phyloP scores from a whole-genome alignment of 2,888 invertebrate species.

The Caenorhabditis doughertyi region DNA sequence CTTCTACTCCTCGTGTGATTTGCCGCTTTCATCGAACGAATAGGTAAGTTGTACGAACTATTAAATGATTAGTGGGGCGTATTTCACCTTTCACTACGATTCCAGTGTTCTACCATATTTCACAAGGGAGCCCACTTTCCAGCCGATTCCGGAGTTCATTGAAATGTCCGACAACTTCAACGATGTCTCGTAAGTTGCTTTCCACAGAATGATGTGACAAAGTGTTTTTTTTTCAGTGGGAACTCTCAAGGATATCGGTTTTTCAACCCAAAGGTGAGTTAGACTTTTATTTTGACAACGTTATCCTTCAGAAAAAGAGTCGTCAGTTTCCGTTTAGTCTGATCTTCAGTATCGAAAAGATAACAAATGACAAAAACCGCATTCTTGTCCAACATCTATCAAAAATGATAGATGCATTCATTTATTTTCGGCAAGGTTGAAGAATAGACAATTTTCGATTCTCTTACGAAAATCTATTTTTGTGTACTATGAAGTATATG shows the following conservation, averaged over 20 bases:
- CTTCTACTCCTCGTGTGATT: constrained; percentile 58
- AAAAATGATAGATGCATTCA: constrained; percentile 22
- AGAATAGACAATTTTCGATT: constrained; percentile 7
- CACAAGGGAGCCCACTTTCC: constrained; percentile 40
- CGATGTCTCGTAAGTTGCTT: constrained; percentile 42
- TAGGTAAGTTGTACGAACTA: background rate
- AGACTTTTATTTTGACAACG: background rate
- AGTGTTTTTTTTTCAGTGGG: constrained; percentile 31
- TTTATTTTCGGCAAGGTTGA: constrained; percentile 22
- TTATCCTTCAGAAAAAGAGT: background rate
- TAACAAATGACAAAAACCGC: background rate
- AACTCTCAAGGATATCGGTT: constrained; percentile 68
- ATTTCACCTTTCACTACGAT: background rate
- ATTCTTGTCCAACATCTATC: background rate
- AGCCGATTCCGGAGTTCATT: constrained; percentile 48
- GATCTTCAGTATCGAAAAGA: constrained; percentile 15
- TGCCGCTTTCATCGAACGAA: constrained; percentile 40
- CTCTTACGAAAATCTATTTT: constrained; percentile 17
- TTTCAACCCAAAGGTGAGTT: constrained; percentile 56
- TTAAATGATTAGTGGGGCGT: background rate
- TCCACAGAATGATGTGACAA: background rate
- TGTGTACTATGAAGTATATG: constrained; percentile 13
- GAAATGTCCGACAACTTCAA: constrained; percentile 35
- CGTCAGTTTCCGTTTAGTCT: background rate
- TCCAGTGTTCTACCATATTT: constrained; percentile 39